Conservation (phyloP, 2,888 invertebrate species). For the Oscheius sp. region DNA sequence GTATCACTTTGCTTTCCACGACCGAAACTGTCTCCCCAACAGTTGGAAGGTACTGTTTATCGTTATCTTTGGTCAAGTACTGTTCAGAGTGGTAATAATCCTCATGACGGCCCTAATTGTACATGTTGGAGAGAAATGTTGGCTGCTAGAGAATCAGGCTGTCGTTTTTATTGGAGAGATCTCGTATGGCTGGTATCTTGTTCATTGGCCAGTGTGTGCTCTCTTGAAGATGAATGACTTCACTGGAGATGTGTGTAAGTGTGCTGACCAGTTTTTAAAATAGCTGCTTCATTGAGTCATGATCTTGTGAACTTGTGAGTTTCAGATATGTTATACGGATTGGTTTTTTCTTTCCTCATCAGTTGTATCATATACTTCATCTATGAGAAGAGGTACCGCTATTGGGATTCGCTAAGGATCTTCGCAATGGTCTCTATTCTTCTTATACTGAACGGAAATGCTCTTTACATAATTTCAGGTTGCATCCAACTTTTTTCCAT, state of each 20-base stretch:
- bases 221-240: conserved; percentile 1
- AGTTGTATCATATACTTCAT: not conserved
- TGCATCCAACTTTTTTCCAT: too few species aligned
- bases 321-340: not conserved
- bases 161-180: conserved; percentile 14
- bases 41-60: not conserved
- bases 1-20: too few species aligned
- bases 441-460: too few species aligned
- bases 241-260: too few species aligned
- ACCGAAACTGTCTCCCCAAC: too few species aligned
- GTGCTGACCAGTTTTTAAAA: too few species aligned
- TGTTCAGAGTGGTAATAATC: not conserved
- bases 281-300: too few species aligned
- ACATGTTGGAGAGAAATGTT: not conserved
- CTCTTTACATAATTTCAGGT: too few species aligned
- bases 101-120: not conserved
- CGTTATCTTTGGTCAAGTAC: too few species aligned
- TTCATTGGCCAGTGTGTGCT: conserved; percentile 18
- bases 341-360: not conserved
- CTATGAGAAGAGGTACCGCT: not conserved
- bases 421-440: not conserved
- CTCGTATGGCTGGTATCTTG: conserved; percentile 18
- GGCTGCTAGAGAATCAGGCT: not conserved
- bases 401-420: not conserved
- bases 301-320: not conserved